Base-by-base conservation (phyloP, 2,113 vertebrate genomes). In the Zootoca vivipara region DNA sequence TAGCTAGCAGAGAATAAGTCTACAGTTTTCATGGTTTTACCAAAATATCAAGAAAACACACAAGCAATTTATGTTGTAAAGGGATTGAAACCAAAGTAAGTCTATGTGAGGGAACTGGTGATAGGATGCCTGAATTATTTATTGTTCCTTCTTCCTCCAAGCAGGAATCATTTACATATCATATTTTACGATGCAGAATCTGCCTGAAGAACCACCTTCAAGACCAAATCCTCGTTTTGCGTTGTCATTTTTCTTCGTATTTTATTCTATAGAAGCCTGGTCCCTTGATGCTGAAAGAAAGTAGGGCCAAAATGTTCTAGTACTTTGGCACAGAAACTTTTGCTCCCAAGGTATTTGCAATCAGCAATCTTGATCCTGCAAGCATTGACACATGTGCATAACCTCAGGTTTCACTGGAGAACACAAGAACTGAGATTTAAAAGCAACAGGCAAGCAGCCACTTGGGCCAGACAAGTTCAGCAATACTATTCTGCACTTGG, bases 391-490 rank as follows among this genome's bases (percentile, higher is more conserved):
- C 52, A 92, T 89, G 87, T 89, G 73, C 40, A 83, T 38, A 83
- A 83, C 40, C 81, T 22, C 33, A 78, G 81, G 72, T 30, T 77
- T 77, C 30, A 28, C 62, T 7, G 3, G 58, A 88, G 70, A 75
- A 64, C 79, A 82, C 42, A 74, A 40, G 7, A 20, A 20, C 33
- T 38, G 56, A 78, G 73, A 82, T 88, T 67, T 28, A 83, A 87
- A 79, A 86, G 89, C 85, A 93, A 90, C 92, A 75, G 85, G 85
- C 90, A 88, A 92, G 86, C 88, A 85, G 86, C 56, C 86, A 90
- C 86, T 73, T 28, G 15, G 62, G 16, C 40, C 38, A 83, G 8
- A 83, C 33, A 67, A 83, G 42, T 56, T 38, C 62, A 83, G 72
- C 72, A 83, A 78, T 38, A 52, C 24, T 83, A 78, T 78, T 69